Conservation (phyloP, 2,888 invertebrate species). For the Eurytoma californica region DNA sequence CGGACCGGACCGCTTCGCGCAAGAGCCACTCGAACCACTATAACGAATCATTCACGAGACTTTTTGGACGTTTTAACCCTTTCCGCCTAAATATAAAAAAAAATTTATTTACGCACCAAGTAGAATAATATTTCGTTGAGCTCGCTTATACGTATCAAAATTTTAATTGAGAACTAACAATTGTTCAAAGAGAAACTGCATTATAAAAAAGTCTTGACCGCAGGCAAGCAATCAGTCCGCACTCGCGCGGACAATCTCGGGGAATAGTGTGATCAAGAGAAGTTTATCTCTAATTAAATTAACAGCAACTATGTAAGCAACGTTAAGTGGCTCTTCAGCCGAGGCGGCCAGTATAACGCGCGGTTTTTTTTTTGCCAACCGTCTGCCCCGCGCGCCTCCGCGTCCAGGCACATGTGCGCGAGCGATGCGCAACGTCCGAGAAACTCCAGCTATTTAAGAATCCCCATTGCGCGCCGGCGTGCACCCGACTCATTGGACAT, state of each 20-base stretch:
- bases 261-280: slow-evolving; percentile 43
- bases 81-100: not conserved
- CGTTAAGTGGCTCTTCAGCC: slow-evolving; percentile 34
- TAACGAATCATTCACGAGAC: slow-evolving; percentile 11
- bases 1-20: slow-evolving; percentile 11
- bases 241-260: not conserved
- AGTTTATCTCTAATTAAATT: slow-evolving; percentile 50
- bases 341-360: not conserved
- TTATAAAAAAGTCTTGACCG: not conserved
- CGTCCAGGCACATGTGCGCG: not conserved
- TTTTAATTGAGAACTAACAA: too few relatives aligned
- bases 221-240: not conserved
- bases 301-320: slow-evolving; percentile 46
- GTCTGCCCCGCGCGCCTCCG: slow-evolving; percentile 23
- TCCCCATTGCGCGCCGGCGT: slow-evolving; percentile 4
- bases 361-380: slow-evolving; percentile 42
- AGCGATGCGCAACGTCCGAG: not conserved
- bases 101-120: too few relatives aligned
- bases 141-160: too few relatives aligned
- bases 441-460: slow-evolving; percentile 44
- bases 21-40: slow-evolving; percentile 9
- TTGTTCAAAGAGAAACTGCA: not conserved
- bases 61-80: not conserved
- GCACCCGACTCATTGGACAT: too few relatives aligned
- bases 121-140: too few relatives aligned